Evolutionary conservation across 2,888 invertebrate species (phyloP).

Genomic region (Hipparchia sbordonii): DNA sequence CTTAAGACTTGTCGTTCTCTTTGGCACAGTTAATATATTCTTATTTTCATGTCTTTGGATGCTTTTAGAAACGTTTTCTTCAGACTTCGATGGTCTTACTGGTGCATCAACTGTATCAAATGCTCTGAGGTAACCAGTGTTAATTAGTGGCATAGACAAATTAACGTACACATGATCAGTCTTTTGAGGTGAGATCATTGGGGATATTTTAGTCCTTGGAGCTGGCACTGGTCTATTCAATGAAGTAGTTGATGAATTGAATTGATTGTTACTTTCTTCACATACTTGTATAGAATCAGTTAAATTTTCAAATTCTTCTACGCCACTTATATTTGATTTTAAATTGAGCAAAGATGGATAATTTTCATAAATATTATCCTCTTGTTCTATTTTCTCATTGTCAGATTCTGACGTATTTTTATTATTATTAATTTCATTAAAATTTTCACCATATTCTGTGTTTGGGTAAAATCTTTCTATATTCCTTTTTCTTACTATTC

Average conservation of each 20-base stretch:
- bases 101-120: slow-evolving; percentile 67
- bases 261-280: slow-evolving; percentile 71
- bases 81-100: slow-evolving; percentile 65
- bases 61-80: slow-evolving; percentile 60
- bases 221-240: slow-evolving; percentile 83
- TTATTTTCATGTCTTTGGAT: slow-evolving; percentile 39
- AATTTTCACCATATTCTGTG: slow-evolving; percentile 75
- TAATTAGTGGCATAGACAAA: slow-evolving; percentile 78
- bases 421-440: slow-evolving; percentile 76
- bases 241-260: slow-evolving; percentile 70
- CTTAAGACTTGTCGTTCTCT: slow-evolving; percentile 44
- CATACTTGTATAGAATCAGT: slow-evolving; percentile 87
- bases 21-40: slow-evolving; percentile 40
- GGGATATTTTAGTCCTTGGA: slow-evolving; percentile 78
- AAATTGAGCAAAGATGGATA: slow-evolving; percentile 66
- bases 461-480: slow-evolving; percentile 79
- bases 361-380: slow-evolving; percentile 73
- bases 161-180: slow-evolving; percentile 83
- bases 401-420: slow-evolving; percentile 56
- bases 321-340: slow-evolving; percentile 68
- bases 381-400: slow-evolving; percentile 47
- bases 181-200: slow-evolving; percentile 65
- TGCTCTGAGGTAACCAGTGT: slow-evolving; percentile 57
- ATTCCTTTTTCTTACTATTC: slow-evolving; percentile 70
- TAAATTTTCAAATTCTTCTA: slow-evolving; percentile 84